Percentiles rank a stretch among this genome's conserved stretches.
These are phyloP conservation scores for Oithona nana DNA, from an alignment of 2,888 invertebrate species.

Conservation along the genomic window DNA sequence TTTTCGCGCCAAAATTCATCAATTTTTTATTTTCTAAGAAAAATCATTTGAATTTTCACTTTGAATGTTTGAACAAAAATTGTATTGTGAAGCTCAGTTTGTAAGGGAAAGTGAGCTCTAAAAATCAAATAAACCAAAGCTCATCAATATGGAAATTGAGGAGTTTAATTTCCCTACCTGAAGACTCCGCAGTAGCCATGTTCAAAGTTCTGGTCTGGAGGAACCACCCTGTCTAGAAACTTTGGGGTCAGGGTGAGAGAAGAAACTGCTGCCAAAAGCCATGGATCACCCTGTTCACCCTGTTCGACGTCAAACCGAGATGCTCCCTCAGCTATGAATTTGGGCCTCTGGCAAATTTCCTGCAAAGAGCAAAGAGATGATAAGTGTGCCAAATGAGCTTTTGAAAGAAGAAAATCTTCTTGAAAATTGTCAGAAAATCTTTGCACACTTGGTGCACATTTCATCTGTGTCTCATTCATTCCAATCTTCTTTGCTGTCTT, in stretches of 20 bases:
- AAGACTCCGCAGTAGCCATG: slow-evolving; percentile 44
- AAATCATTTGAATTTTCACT: no score
- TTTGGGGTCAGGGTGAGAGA: slow-evolving; percentile 45
- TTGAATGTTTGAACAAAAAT: no score
- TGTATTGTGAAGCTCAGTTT: no score
- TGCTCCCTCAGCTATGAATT: slow-evolving; percentile 33
- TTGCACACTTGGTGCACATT: no score
- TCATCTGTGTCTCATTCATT: no score
- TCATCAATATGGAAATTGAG: neutral
- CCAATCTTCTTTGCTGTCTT: no score
- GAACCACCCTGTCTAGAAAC: slow-evolving; percentile 45
- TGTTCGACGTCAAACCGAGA: slow-evolving; percentile 35
- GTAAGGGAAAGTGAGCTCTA: no score
- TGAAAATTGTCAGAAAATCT: no score
- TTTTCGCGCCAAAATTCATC: no score
- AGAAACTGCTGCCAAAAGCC: slow-evolving; percentile 43
- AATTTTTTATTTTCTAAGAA: no score
- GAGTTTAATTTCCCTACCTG: slow-evolving; percentile 31
- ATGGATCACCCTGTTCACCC: slow-evolving; percentile 39
- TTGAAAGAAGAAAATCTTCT: no score
- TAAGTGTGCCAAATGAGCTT: no score
- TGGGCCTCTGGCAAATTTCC: slow-evolving; percentile 46
- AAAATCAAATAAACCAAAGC: neutral
- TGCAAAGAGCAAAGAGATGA: slow-evolving; percentile 25
- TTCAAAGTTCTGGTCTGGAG: slow-evolving; percentile 44